A percentile compares a stretch with the other conserved stretches of the same genome.
Evolutionary conservation across 2,888 invertebrate genomes (phyloP).

Genomic region (Atethmia centrago): DNA sequence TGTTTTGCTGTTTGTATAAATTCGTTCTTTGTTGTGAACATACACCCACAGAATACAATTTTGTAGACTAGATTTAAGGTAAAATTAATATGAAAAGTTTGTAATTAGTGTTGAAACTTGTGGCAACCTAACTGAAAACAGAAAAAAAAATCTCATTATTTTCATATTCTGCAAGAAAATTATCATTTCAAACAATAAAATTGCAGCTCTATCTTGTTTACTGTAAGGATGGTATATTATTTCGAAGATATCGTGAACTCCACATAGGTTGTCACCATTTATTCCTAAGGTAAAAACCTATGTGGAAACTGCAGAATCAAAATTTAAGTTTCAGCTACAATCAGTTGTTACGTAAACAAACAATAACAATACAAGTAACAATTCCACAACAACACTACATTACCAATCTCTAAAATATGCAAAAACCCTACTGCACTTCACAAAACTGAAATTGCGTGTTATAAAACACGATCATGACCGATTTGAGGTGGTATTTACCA

Average conservation of each 20-base stretch:
- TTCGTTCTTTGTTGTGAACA: constrained; percentile 31
- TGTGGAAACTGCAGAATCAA: background rate
- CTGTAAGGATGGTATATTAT: background rate
- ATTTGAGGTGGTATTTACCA: too few species aligned
- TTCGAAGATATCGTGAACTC: background rate
- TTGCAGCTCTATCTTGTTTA: background rate
- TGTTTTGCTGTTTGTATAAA: constrained; percentile 12
- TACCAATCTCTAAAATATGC: constrained; percentile 33
- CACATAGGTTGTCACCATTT: background rate
- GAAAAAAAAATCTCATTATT: background rate
- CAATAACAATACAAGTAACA: constrained; percentile 9
- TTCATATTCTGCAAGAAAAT: background rate
- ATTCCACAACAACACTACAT: constrained; percentile 19
- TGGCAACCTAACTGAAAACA: background rate
- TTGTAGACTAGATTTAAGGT: constrained; percentile 1
- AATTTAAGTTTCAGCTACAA: constrained; percentile 1
- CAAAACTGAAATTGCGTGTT: constrained; percentile 57
- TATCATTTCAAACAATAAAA: too few species aligned
- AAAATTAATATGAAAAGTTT: constrained; percentile 3
- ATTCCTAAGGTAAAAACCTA: background rate
- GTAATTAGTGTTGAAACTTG: background rate
- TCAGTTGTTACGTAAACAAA: constrained; percentile 18
- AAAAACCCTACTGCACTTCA: constrained; percentile 37
- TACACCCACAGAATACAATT: constrained; percentile 4
- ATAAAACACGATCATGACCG: constrained; percentile 60